These are phyloP conservation scores for Pseudopleuronectes americanus DNA, from an alignment of 2,797 vertebrate genomes.

Conservation along the genomic window DNA sequence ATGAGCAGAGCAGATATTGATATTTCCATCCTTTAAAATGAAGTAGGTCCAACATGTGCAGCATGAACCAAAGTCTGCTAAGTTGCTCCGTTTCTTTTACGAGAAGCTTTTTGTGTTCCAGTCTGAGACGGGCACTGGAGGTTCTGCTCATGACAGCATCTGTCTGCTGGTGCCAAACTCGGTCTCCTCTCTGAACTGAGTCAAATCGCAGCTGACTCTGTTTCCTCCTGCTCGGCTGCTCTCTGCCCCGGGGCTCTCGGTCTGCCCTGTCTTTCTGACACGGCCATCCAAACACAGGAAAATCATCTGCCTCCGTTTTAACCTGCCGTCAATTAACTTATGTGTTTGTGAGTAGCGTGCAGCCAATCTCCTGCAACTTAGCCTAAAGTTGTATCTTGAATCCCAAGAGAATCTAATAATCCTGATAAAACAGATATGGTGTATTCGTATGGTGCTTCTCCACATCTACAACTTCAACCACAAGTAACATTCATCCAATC, in stretches of 20 bases:
- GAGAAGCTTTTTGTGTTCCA: neutral
- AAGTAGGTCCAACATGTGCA: conserved; percentile 14
- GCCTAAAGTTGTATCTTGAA: too few species aligned
- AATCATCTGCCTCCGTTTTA: neutral
- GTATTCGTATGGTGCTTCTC: too few species aligned
- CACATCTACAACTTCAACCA: too few species aligned
- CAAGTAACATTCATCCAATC: too few species aligned
- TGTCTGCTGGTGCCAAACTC: conserved; percentile 3
- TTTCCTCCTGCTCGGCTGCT: conserved; percentile 1
- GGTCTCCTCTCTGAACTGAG: neutral
- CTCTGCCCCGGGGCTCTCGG: neutral
- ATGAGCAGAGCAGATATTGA: too few species aligned
- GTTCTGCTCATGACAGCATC: neutral
- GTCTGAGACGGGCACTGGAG: neutral
- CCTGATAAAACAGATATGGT: too few species aligned
- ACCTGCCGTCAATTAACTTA: neutral
- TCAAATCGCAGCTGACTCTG: conserved; percentile 14
- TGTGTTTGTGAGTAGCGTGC: neutral
- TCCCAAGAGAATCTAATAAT: too few species aligned
- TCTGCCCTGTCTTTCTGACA: conserved; percentile 1
- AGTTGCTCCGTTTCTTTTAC: neutral
- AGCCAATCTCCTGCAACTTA: too few species aligned
- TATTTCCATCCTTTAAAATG: conserved; percentile 8
- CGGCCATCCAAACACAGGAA: conserved; percentile 3
- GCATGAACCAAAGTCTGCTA: neutral